These are phyloP conservation scores for Tetanocera ferruginea DNA, from an alignment of 2,888 invertebrate species.

Conservation along the genomic window DNA sequence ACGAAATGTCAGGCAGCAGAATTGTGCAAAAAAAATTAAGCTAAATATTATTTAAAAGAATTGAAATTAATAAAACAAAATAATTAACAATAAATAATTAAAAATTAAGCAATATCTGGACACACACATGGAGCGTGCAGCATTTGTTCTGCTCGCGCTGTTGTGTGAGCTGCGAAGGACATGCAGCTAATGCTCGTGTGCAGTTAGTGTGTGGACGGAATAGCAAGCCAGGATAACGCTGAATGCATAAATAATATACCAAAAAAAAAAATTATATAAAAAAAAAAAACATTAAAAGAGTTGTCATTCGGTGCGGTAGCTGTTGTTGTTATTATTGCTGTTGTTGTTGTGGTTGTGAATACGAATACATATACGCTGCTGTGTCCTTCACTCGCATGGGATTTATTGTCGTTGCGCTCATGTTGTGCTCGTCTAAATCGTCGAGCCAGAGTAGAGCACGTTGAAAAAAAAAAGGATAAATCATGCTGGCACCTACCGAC, in stretches of 20 bases:
- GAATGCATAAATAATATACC: conserved; percentile 18
- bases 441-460: neutral
- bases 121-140: neutral
- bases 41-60: neutral
- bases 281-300: neutral
- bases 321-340: conserved; percentile 8
- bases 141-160: neutral
- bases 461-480: conserved; percentile 24
- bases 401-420: conserved; percentile 18
- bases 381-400: conserved; percentile 14
- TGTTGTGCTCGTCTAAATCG: neutral
- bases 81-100: neutral
- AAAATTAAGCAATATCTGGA: neutral
- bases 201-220: neutral
- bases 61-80: neutral
- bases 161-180: conserved; percentile 5
- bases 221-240: neutral
- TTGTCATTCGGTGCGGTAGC: conserved; percentile 3
- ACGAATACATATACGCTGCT: neutral
- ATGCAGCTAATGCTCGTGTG: conserved; percentile 21
- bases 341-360: conserved; percentile 1
- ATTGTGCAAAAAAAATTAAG: neutral
- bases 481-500: conserved; percentile 22
- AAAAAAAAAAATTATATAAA: neutral
- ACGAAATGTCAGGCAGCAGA: conserved; percentile 11